phyloP scores from a whole-genome alignment of 2,797 vertebrate genomes.

The Acanthurus lineatus region DNA sequence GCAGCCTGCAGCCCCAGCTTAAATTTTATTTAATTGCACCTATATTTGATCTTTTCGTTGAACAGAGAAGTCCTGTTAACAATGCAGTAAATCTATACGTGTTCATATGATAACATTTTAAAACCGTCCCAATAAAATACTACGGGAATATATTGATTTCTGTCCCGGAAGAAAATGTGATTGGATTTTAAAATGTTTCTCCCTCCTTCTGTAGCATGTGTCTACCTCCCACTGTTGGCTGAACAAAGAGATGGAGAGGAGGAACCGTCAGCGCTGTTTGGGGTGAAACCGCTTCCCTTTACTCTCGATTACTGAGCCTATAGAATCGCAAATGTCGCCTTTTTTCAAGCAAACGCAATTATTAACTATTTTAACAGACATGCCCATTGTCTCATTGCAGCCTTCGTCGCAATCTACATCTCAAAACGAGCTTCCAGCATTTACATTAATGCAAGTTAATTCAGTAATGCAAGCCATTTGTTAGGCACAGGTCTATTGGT shows the following conservation, averaged over 20 bases:
- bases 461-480: slow-evolving; percentile 45
- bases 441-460: slow-evolving; percentile 49
- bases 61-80: neutral
- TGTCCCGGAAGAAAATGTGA: slow-evolving; percentile 78
- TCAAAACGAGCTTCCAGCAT: slow-evolving; percentile 60
- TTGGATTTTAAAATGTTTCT: slow-evolving; percentile 67
- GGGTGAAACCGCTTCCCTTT: slow-evolving; percentile 55
- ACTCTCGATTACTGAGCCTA: slow-evolving; percentile 58
- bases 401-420: slow-evolving; percentile 57
- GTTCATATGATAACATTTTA: slow-evolving; percentile 21
- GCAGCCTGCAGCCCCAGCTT: neutral
- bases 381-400: slow-evolving; percentile 33
- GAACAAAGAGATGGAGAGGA: slow-evolving; percentile 82
- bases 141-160: slow-evolving; percentile 52
- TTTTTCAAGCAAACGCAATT: slow-evolving; percentile 53
- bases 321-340: slow-evolving; percentile 70
- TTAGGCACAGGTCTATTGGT: slow-evolving; percentile 45
- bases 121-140: slow-evolving; percentile 24
- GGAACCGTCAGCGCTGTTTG: slow-evolving; percentile 60
- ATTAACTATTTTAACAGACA: slow-evolving; percentile 60
- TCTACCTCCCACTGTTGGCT: slow-evolving; percentile 78
- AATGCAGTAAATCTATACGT: neutral
- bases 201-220: slow-evolving; percentile 39
- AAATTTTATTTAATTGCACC: neutral
- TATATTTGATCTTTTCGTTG: neutral